Conservation (phyloP, 37 sponge, comb jelly and placozoan species). For the Aplysina aerophoba region DNA sequence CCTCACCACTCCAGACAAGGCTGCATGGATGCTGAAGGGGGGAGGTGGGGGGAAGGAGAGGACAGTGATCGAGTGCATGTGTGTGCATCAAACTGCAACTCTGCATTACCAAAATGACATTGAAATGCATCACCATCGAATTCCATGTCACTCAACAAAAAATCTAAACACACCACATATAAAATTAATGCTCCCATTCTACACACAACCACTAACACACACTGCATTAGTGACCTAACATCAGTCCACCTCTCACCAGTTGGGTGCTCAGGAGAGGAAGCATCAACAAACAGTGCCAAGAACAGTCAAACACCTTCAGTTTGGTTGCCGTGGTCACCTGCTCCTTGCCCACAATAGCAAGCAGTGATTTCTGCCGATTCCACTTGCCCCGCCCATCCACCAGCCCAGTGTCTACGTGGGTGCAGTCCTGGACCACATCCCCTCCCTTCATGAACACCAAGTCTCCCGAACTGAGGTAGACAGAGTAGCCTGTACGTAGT, state of each 20-base stretch:
- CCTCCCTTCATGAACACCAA: constrained; percentile 19
- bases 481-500: constrained; percentile 20
- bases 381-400: constrained; percentile 40
- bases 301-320: background rate
- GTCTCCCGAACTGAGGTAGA: constrained; percentile 54
- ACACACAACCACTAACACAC: too few relatives aligned
- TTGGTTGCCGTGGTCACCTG: background rate
- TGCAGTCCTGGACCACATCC: background rate
- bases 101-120: too few relatives aligned
- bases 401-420: constrained; percentile 34
- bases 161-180: too few relatives aligned
- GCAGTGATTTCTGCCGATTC: background rate
- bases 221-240: too few relatives aligned
- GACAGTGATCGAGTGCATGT: too few relatives aligned
- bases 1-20: background rate
- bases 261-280: background rate
- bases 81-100: too few relatives aligned
- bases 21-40: background rate
- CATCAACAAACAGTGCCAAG: background rate
- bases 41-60: background rate
- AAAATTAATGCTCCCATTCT: too few relatives aligned
- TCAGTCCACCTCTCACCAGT: background rate
- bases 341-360: constrained; percentile 46
- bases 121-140: background rate
- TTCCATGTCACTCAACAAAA: too few relatives aligned